Base-by-base conservation (phyloP, 1,140 invertebrate genomes). In the Campoletis sonorensis region DNA sequence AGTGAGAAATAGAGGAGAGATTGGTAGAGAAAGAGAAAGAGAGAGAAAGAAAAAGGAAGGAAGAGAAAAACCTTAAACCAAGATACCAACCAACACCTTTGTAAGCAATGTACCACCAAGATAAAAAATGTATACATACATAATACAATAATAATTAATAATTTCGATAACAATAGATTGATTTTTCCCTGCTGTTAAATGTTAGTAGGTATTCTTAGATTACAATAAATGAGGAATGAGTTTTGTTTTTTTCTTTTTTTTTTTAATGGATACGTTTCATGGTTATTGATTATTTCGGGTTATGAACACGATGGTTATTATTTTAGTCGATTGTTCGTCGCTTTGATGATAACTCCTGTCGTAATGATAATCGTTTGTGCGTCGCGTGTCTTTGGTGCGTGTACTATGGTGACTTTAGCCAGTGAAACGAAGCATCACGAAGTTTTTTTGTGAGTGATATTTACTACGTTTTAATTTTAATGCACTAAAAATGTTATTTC, bases 61-160 rank as follows among this genome's bases (percentile, higher is more conserved):
- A 81, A 71, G 61, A 77, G 82, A 58, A 81, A 85, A 83, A 83
- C 84, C 84, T 76, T 76, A 58, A 83, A 83, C 82, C 84, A 85
- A 87, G 89, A 90, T 91, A 90, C 89, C 89, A 91, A 91, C 88
- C 84, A 89, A 85, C 81, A 90, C 86, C 86, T 84, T 79, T 72
- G 87, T 88, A 88, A 87, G 81, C 80, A 81, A 87, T 85, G 21
- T 89, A 88, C 87, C 88, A 91, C 87, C 88, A 89, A 81, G 82
- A 86, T 73, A 82, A 85, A 61, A 77, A 18, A 49, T 15, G 0
- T 73, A 21, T 73, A 40, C 40, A 37, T 11, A 45, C 40, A 13
- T 45, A 5, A 45, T 45, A 58, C 15, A n/a, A 21, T n/a, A 3
- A 58, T 7, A n/a, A 23, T 21, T 4, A 58, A 58, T 58, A n/a